A percentile compares a stretch with the other conserved stretches of the same genome.
These are phyloP conservation scores for Vanacampus margaritifer DNA, from an alignment of 2,113 vertebrate species.

Conservation along the genomic window DNA sequence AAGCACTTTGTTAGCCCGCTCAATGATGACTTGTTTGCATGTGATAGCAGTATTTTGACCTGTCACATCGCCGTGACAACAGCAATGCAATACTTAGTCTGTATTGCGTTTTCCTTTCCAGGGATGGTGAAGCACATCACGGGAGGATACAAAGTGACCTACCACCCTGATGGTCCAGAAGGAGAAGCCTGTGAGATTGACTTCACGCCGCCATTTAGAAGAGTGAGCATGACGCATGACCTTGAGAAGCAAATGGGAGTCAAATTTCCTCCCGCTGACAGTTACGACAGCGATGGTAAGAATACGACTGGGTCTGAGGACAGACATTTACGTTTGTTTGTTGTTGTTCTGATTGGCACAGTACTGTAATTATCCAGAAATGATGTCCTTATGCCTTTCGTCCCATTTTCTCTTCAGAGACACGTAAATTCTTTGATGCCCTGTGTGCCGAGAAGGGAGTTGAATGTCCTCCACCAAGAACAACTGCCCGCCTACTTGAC, in stretches of 20 bases:
- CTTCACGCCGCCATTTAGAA: constrained; percentile 93
- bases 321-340: not conserved
- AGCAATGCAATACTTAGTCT: not conserved
- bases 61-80: too few species aligned
- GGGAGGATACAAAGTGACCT: constrained; percentile 85
- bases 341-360: not conserved
- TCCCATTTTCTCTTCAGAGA: constrained; percentile 71
- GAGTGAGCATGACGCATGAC: constrained; percentile 86
- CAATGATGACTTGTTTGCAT: too few species aligned
- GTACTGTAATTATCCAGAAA: not conserved
- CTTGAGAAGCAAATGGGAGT: constrained; percentile 85
- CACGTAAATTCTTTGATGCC: constrained; percentile 87
- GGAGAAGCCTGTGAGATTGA: constrained; percentile 85
- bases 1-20: too few species aligned
- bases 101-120: constrained; percentile 43
- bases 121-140: constrained; percentile 94
- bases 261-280: constrained; percentile 81
- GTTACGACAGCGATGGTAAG: constrained; percentile 68
- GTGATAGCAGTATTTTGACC: too few species aligned
- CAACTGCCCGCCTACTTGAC: constrained; percentile 93
- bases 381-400: not conserved
- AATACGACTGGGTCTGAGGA: not conserved
- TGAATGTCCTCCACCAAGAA: constrained; percentile 89
- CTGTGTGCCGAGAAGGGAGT: constrained; percentile 83
- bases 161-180: constrained; percentile 92